Conservation (phyloP, 2,888 invertebrate species). For the Oscheius sp. region DNA sequence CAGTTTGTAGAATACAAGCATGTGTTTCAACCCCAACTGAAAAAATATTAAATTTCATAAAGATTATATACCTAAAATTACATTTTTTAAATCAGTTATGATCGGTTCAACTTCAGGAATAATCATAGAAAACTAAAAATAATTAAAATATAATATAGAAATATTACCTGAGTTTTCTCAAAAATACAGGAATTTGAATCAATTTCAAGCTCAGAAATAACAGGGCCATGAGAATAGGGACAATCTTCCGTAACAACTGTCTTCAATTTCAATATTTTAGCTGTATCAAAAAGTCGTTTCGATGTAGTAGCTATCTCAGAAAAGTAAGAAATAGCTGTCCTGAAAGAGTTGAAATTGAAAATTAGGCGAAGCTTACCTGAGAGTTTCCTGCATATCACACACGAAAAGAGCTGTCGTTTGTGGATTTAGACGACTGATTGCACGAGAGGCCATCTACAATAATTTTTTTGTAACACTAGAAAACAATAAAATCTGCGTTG, state of each 20-base stretch:
- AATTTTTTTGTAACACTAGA: too few species aligned
- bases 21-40: conserved; percentile 76
- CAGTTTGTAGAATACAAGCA: conserved; percentile 76
- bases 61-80: too few species aligned
- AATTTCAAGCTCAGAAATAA: conserved; percentile 74
- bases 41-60: too few species aligned
- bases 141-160: neutral
- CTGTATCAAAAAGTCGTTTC: conserved; percentile 73
- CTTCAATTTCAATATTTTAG: conserved; percentile 74
- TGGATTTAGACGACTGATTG: conserved; percentile 71
- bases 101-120: conserved; percentile 72
- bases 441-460: conserved; percentile 46
- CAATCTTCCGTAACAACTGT: conserved; percentile 76
- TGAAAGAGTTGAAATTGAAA: neutral
- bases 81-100: conserved; percentile 69
- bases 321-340: conserved; percentile 72
- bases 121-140: conserved; percentile 75
- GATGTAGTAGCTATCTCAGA: conserved; percentile 78
- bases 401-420: conserved; percentile 80
- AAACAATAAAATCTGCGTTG: neutral
- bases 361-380: conserved; percentile 70
- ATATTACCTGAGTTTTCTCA: conserved; percentile 66
- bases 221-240: conserved; percentile 76
- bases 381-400: conserved; percentile 86
- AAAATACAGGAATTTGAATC: conserved; percentile 64